Percentiles rank a stretch among this genome's conserved stretches.
Evolutionary conservation across 2,797 vertebrate species (phyloP).

Genomic region (Helicolenus hilgendorfi): DNA sequence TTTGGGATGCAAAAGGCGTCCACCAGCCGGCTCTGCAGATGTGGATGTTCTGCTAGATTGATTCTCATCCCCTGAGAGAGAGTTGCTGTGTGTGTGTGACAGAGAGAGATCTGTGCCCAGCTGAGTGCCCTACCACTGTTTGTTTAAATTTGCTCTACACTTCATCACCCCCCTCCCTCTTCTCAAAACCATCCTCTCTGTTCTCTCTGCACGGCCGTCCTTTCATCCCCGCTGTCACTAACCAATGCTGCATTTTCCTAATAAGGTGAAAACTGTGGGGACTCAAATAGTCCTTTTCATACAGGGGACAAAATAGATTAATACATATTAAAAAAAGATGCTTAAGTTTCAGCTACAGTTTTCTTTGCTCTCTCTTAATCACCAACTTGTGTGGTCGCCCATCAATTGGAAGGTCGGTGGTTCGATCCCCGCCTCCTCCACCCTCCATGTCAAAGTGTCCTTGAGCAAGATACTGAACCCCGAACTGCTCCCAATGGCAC

Average conservation of each 20-base stretch:
- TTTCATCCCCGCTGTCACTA: conserved; percentile 20
- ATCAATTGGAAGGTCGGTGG: too few species aligned
- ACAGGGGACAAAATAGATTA: neutral
- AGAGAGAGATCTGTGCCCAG: conserved; percentile 31
- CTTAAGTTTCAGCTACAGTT: neutral
- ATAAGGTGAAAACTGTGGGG: conserved; percentile 29
- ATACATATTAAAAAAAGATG: neutral
- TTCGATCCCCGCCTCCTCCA: too few species aligned
- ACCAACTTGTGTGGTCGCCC: neutral
- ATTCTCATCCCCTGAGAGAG: conserved; percentile 36
- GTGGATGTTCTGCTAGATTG: conserved; percentile 69
- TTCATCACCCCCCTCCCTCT: conserved; percentile 3
- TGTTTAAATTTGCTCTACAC: conserved; percentile 45
- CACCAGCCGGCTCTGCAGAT: conserved; percentile 68
- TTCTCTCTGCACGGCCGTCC: neutral
- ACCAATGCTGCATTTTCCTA: conserved; percentile 33
- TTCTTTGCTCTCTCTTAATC: neutral
- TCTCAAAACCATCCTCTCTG: conserved; percentile 10
- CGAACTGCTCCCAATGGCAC: too few species aligned
- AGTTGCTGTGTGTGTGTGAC: neutral
- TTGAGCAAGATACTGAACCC: too few species aligned
- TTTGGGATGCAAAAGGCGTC: conserved; percentile 49
- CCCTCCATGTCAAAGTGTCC: too few species aligned
- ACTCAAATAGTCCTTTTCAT: neutral
- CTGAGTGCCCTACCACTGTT: conserved; percentile 58